Conservation (phyloP, 1,140 invertebrate genomes). For the Eciton burchellii region DNA sequence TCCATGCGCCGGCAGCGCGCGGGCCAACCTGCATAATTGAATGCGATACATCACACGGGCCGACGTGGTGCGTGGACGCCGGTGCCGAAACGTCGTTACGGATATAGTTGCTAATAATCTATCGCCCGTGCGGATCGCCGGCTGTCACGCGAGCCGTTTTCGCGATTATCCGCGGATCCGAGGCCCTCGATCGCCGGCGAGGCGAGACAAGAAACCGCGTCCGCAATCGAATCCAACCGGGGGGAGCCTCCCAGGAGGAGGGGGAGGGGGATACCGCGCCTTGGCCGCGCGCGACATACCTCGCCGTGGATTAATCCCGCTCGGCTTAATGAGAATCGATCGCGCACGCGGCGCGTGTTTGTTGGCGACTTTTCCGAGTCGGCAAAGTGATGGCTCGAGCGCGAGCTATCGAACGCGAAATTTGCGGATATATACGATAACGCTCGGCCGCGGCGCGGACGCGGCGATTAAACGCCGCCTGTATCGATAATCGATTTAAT, state of each 20-base stretch:
- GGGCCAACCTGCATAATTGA: slow-evolving; percentile 58
- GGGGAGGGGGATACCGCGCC: background rate
- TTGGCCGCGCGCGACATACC: slow-evolving; percentile 23
- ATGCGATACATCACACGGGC: slow-evolving; percentile 48
- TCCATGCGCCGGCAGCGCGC: slow-evolving; percentile 13
- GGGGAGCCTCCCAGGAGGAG: slow-evolving; percentile 1
- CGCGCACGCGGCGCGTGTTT: background rate
- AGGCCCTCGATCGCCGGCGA: slow-evolving; percentile 36
- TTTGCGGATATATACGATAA: background rate
- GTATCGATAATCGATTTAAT: slow-evolving; percentile 9
- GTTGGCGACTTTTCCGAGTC: slow-evolving; percentile 31
- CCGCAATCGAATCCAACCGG: slow-evolving; percentile 52
- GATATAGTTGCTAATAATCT: slow-evolving; percentile 59
- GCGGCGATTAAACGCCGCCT: background rate
- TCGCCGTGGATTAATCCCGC: slow-evolving; percentile 33
- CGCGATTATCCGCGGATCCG: slow-evolving; percentile 55
- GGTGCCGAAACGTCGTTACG: slow-evolving; percentile 46
- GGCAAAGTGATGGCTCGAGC: too few relatives aligned
- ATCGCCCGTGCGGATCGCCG: slow-evolving; percentile 41
- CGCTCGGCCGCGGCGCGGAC: background rate
- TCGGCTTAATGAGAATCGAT: slow-evolving; percentile 54
- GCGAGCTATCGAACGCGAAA: background rate
- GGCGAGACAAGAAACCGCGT: slow-evolving; percentile 47
- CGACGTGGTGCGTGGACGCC: slow-evolving; percentile 40
- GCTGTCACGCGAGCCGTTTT: slow-evolving; percentile 57